Base-by-base conservation (phyloP, 2,113 vertebrate genomes). In the Podarcis raffonei region DNA sequence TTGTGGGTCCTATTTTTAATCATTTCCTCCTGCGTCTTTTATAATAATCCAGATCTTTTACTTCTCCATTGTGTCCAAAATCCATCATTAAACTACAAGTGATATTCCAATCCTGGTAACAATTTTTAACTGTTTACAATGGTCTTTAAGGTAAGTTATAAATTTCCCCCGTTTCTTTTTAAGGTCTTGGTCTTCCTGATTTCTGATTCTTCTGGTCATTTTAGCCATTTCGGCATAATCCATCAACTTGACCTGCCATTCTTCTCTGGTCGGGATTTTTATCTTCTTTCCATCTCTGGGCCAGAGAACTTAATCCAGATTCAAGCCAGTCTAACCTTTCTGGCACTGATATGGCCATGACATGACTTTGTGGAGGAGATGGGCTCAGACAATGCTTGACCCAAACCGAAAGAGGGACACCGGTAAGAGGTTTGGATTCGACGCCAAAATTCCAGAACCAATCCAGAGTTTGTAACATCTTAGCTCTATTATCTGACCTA, bases 391-490 rank as follows among this genome's bases (percentile, higher is more conserved):
- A 12, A 53, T 2, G 11, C 48, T 53, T 11, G 0, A 91, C 83
- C 91, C 5, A 80, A 7, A 27, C 68, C 12, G 77, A 66, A 89
- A 76, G 81, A 92, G 79, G 22, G 90, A 89, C 15, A 25, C 37
- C 39, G 84, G 16, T 2, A 86, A 87, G 86, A 89, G 93, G 78
- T 90, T 93, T 65, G 65, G 6, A 15, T 9, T 39, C 5, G 8
- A 30, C 27, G 32, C 27, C 20, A 15, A 30, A 7, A 79, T 66
- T 62, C 23, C 69, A 0, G 5, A 48, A 53, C 18, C 25, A 74
- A 3, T 0, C 1, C 69, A 48, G 83, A n/a, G 75, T 84, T 83
- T 39, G 87, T 85, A n/a, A 66, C 4, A 25, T 42, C 22, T 87
- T 78, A 53, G 37, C 37, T 0, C 0, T 0, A 9, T 68, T 42